Evolutionary conservation across 2,888 invertebrate genomes (phyloP).

Genomic region (Phytoseiulus persimilis): DNA sequence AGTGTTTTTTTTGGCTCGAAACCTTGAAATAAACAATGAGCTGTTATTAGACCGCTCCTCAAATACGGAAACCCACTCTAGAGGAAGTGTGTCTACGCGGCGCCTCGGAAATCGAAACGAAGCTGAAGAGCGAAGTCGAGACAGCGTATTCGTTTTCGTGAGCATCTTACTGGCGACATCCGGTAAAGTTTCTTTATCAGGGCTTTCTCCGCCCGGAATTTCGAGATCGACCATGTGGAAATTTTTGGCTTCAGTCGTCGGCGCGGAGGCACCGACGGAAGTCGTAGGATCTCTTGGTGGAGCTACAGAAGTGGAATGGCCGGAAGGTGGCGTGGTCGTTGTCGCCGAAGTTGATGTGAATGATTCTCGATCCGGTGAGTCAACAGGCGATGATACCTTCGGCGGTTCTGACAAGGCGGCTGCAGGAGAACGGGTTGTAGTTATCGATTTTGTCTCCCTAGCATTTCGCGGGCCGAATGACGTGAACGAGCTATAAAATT

Average conservation of each 20-base stretch:
- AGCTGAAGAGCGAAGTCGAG: not conserved
- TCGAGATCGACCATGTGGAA: not conserved
- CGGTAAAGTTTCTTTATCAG: not conserved
- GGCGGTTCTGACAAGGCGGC: not conserved
- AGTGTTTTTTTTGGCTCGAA: not conserved
- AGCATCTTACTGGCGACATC: not conserved
- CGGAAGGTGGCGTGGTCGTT: not conserved
- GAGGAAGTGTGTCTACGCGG: no score
- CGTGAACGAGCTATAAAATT: not conserved
- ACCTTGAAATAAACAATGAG: not conserved
- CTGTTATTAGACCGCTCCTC: not conserved
- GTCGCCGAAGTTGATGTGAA: not conserved
- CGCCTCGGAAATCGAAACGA: not conserved
- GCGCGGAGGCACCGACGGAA: not conserved
- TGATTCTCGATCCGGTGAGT: not conserved
- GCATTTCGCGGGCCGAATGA: not conserved
- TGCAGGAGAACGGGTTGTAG: not conserved
- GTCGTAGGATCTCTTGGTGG: not conserved
- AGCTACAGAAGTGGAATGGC: not conserved
- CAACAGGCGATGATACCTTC: not conserved
- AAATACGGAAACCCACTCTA: not conserved
- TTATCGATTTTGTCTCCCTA: not conserved
- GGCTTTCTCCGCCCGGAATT: not conserved
- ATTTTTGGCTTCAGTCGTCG: not conserved
- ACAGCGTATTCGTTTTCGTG: not conserved